Percentiles rank a stretch among this genome's conserved stretches.
These are phyloP conservation scores for Zygogramma bicolorata DNA, from an alignment of 2,888 invertebrate genomes.

Conservation along the genomic window DNA sequence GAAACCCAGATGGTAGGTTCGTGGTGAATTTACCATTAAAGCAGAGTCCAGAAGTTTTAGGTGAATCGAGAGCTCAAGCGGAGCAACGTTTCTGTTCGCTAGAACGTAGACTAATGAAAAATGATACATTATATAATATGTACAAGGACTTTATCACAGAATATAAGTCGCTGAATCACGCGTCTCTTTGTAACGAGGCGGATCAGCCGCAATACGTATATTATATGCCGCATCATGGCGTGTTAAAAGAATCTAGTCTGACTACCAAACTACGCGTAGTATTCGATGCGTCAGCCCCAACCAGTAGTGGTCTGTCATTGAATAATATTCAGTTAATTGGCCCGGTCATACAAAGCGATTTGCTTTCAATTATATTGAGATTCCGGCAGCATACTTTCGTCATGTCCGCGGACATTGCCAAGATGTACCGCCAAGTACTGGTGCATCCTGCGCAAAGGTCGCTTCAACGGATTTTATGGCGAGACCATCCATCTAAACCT, in stretches of 20 bases:
- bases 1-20: no score
- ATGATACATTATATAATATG: slow-evolving; percentile 24
- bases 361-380: slow-evolving; percentile 12
- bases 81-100: slow-evolving; percentile 26
- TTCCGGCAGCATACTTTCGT: not conserved
- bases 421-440: slow-evolving; percentile 29
- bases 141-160: slow-evolving; percentile 39
- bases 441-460: slow-evolving; percentile 12
- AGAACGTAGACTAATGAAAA: slow-evolving; percentile 25
- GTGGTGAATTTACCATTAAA: slow-evolving; percentile 40
- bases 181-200: slow-evolving; percentile 6
- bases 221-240: slow-evolving; percentile 40
- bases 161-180: slow-evolving; percentile 14
- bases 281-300: slow-evolving; percentile 32
- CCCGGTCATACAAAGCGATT: slow-evolving; percentile 32
- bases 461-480: slow-evolving; percentile 26
- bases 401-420: slow-evolving; percentile 22
- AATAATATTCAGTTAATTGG: slow-evolving; percentile 35
- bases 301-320: slow-evolving; percentile 31
- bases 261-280: slow-evolving; percentile 38
- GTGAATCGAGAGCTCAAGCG: slow-evolving; percentile 28
- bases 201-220: slow-evolving; percentile 1
- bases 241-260: slow-evolving; percentile 28
- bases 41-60: slow-evolving; percentile 7
- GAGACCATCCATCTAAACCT: no score